Conservation (phyloP, 2,797 vertebrate species). For the Nothura maculosa region DNA sequence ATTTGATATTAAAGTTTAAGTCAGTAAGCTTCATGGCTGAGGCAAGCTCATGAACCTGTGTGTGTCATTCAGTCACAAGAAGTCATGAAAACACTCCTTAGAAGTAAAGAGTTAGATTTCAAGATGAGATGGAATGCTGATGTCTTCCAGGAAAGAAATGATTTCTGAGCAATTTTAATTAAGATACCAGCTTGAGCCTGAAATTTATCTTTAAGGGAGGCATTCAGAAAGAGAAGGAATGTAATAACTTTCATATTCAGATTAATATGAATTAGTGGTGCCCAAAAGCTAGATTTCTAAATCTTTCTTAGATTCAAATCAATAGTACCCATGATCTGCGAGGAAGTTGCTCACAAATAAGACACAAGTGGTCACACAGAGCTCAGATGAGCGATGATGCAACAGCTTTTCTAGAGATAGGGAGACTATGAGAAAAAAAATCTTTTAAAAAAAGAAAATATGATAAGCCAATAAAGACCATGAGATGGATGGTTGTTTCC, state of each 20-base stretch:
- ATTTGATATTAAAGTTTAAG: slow-evolving; percentile 38
- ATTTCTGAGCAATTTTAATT: neutral
- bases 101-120: neutral
- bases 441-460: neutral
- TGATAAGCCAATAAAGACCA: neutral
- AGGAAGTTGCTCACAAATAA: neutral
- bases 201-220: neutral
- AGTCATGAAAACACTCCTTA: neutral
- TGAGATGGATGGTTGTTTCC: neutral
- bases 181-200: neutral
- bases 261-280: neutral
- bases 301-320: neutral
- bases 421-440: neutral
- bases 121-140: neutral
- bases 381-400: neutral
- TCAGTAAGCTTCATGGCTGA: slow-evolving; percentile 34
- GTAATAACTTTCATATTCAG: neutral
- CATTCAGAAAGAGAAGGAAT: neutral
- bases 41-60: neutral
- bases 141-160: neutral
- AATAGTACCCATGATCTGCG: neutral
- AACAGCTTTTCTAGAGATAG: neutral
- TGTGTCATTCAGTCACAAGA: neutral
- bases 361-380: accelerated
- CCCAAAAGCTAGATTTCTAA: accelerated